phyloP scores from a whole-genome alignment of 2,797 vertebrate genomes.

The Lacerta agilis region DNA sequence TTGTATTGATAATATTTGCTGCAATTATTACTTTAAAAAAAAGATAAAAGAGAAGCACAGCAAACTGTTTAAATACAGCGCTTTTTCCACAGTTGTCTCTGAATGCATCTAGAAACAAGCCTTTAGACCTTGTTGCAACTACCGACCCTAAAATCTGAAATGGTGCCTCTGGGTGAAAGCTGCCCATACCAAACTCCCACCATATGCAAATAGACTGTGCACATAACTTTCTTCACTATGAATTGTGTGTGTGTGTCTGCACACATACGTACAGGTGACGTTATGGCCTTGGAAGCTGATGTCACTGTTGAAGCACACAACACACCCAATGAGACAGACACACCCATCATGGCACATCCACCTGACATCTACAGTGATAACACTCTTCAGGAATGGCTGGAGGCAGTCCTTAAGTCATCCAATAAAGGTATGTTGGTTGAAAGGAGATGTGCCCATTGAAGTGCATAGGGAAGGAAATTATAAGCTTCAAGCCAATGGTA shows the following conservation, averaged over 20 bases:
- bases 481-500: background rate
- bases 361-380: slow-evolving; percentile 85
- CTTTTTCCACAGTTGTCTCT: background rate
- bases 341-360: slow-evolving; percentile 89
- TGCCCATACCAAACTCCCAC: background rate
- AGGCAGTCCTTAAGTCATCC: slow-evolving; percentile 77
- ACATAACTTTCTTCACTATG: background rate
- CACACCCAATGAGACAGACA: slow-evolving; percentile 76
- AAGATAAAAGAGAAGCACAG: background rate
- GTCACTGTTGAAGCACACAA: slow-evolving; percentile 81
- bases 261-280: slow-evolving; percentile 67
- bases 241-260: background rate
- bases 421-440: slow-evolving; percentile 77
- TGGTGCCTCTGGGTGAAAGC: background rate
- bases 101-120: background rate
- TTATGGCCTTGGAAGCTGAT: slow-evolving; percentile 87
- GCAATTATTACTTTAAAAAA: background rate
- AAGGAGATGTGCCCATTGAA: background rate
- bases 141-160: background rate
- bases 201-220: background rate
- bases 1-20: background rate
- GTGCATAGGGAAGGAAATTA: background rate
- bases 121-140: background rate
- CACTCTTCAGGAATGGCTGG: slow-evolving; percentile 86
- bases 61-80: background rate